These are phyloP conservation scores for Pocillopora grandis DNA, from an alignment of 92 coral and sea anemone genomes.

Conservation along the genomic window DNA sequence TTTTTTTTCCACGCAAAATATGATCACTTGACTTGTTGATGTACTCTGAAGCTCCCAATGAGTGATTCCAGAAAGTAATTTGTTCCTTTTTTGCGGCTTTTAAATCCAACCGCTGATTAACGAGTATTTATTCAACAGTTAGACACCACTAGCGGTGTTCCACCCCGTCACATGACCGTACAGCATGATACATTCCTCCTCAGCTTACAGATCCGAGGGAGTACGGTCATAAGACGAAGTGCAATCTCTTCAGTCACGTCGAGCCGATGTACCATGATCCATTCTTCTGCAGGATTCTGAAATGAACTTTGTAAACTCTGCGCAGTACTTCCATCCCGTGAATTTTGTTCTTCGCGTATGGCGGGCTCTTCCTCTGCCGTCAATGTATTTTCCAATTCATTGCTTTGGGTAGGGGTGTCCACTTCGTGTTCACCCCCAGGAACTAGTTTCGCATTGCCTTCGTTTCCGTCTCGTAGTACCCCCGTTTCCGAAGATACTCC, in stretches of 20 bases:
- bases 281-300: conserved; percentile 8
- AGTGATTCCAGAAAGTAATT: no score
- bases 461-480: background rate
- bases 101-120: no score
- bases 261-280: conserved; percentile 34
- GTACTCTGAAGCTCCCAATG: no score
- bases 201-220: background rate
- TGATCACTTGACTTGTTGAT: no score
- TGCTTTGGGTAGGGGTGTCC: no score
- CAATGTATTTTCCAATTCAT: background rate
- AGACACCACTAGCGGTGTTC: background rate
- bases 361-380: background rate
- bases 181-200: conserved; percentile 27
- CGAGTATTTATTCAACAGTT: no score
- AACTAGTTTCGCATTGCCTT: background rate
- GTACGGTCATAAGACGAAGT: conserved; percentile 18
- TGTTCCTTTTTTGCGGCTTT: no score
- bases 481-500: background rate
- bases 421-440: no score
- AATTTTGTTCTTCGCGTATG: background rate
- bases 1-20: no score
- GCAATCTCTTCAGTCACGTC: conserved; percentile 24
- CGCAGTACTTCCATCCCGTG: background rate
- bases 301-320: conserved; percentile 2
- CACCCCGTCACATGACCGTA: conserved; percentile 27